Conservation (phyloP, 2,113 vertebrate species). For the Nanorana parkeri region DNA sequence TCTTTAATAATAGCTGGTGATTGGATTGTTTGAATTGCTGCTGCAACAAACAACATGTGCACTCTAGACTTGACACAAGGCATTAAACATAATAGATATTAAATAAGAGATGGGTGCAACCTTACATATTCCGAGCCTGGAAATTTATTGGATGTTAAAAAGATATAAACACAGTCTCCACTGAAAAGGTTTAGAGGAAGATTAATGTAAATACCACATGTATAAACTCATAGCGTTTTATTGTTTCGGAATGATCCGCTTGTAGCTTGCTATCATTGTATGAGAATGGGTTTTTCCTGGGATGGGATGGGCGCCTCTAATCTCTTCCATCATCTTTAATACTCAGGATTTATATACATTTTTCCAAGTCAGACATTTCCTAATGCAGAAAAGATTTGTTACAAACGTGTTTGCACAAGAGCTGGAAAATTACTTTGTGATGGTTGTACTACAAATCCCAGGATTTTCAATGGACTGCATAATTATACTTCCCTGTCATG, state of each 20-base stretch:
- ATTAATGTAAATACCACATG: constrained; percentile 45
- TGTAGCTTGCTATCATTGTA: constrained; percentile 17
- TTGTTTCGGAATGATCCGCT: constrained; percentile 20
- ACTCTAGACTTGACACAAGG: constrained; percentile 42
- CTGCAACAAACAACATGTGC: constrained; percentile 35
- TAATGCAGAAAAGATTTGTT: background rate
- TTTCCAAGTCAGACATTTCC: constrained; percentile 3
- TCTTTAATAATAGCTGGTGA: constrained; percentile 55
- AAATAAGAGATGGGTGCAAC: constrained; percentile 26
- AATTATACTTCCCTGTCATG: background rate
- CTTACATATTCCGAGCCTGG: constrained; percentile 12
- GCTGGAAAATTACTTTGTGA: background rate
- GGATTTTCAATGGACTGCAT: background rate
- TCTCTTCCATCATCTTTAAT: constrained; percentile 31
- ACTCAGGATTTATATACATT: background rate
- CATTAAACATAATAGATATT: constrained; percentile 46
- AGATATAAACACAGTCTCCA: constrained; percentile 10
- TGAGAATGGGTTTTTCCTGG: background rate
- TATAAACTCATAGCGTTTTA: constrained; percentile 22
- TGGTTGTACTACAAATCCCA: background rate
- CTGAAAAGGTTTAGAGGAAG: constrained; percentile 12
- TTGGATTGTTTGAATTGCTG: constrained; percentile 49
- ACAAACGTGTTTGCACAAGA: background rate
- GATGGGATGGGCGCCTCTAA: constrained; percentile 32
- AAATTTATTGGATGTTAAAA: constrained; percentile 36